Percentiles rank a stretch among this genome's conserved stretches.
Conservation (phyloP, 2,113 vertebrate species). For the Clarias gariepinus region DNA sequence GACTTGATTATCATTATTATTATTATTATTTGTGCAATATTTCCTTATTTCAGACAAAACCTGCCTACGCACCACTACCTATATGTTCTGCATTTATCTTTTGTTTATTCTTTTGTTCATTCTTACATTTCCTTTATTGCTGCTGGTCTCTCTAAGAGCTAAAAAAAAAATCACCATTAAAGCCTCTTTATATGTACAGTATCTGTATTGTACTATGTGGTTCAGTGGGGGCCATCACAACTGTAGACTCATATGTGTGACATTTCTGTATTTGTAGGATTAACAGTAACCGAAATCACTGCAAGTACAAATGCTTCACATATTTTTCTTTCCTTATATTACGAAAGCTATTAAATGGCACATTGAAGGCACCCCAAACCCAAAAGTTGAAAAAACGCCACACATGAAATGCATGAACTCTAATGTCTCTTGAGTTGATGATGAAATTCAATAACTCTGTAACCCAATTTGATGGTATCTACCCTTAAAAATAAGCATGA, state of each 20-base stretch:
- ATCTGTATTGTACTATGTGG: background rate
- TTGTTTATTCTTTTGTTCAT: too few relatives aligned
- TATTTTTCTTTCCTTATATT: background rate
- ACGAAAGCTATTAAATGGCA: background rate
- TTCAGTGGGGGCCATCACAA: background rate
- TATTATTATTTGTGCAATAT: too few relatives aligned
- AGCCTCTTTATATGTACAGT: too few relatives aligned
- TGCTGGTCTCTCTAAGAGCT: too few relatives aligned
- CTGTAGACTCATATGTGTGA: background rate
- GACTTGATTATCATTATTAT: too few relatives aligned
- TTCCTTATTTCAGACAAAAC: too few relatives aligned
- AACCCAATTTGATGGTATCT: slow-evolving; percentile 30
- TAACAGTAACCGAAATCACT: background rate
- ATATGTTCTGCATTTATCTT: too few relatives aligned
- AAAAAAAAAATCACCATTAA: too few relatives aligned
- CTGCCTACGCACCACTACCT: too few relatives aligned
- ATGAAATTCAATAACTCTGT: slow-evolving; percentile 9
- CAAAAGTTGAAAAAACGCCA: background rate
- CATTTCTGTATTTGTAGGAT: background rate
- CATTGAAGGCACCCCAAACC: background rate
- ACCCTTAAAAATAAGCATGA: slow-evolving; percentile 2
- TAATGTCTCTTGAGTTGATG: slow-evolving; percentile 13
- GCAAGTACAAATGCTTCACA: background rate
- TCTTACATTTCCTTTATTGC: too few relatives aligned
- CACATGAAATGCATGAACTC: slow-evolving; percentile 1